Evolutionary conservation across 2,797 vertebrate species (phyloP).

Genomic region (Tragopan temminckii): DNA sequence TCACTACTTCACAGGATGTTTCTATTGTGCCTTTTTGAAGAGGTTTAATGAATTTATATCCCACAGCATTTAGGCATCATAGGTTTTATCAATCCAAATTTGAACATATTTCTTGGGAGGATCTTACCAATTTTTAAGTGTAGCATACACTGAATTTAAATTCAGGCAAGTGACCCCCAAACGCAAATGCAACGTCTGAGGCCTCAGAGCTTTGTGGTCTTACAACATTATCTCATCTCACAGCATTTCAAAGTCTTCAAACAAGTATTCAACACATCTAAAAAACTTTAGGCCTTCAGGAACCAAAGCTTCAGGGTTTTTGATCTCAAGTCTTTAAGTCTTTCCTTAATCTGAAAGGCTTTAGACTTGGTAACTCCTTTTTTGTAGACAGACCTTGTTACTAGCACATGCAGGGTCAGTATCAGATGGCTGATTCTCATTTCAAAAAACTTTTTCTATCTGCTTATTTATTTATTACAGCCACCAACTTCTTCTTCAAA

Average conservation of each 20-base stretch:
- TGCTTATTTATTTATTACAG: constrained; percentile 51
- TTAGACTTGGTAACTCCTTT: constrained; percentile 23
- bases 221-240: not conserved
- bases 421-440: not conserved
- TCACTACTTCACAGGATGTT: not conserved
- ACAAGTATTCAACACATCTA: not conserved
- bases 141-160: not conserved
- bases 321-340: constrained; percentile 34
- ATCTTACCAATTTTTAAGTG: not conserved
- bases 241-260: constrained; percentile 36
- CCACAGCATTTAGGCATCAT: not conserved
- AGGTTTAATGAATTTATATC: not conserved
- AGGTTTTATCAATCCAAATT: not conserved
- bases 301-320: constrained; percentile 17
- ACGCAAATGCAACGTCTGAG: not conserved
- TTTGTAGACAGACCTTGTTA: constrained; percentile 30
- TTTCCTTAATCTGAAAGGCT: constrained; percentile 36
- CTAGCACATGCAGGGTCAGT: not conserved
- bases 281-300: not conserved
- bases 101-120: not conserved
- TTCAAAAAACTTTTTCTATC: not conserved
- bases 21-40: not conserved
- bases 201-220: not conserved
- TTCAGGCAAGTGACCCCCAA: not conserved
- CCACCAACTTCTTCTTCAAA: not conserved